Evolutionary conservation across 2,797 vertebrate genomes (phyloP).

Genomic region (Myripristis jacobus): DNA sequence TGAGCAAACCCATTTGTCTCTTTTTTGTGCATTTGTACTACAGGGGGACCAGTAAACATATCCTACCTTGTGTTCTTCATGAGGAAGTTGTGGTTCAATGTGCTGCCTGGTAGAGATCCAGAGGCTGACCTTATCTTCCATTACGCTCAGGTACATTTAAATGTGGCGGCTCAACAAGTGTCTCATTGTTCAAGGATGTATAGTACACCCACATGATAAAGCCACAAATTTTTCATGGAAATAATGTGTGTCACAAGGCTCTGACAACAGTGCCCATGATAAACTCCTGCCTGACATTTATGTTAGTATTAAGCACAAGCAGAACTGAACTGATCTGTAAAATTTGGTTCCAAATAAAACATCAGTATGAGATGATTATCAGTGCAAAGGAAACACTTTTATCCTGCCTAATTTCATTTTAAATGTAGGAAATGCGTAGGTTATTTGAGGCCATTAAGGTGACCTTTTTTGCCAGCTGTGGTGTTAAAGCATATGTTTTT

Average conservation of each 20-base stretch:
- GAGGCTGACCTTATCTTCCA: constrained; percentile 94
- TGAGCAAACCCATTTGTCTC: constrained; percentile 2
- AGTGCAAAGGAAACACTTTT: no score
- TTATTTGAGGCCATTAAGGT: no score
- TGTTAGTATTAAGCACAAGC: no score
- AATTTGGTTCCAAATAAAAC: no score
- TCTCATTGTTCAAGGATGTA: constrained; percentile 2
- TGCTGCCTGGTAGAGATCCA: constrained; percentile 90
- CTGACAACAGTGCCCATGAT: no score
- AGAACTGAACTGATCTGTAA: no score
- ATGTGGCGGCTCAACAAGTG: constrained; percentile 13
- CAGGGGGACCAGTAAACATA: constrained; percentile 78
- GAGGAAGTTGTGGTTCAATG: constrained; percentile 95
- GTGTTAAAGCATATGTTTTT: no score
- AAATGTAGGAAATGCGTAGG: no score
- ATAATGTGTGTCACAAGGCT: not conserved
- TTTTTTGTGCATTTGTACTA: constrained; percentile 35
- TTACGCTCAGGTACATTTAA: constrained; percentile 91
- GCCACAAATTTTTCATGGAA: constrained; percentile 11
- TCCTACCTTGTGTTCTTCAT: constrained; percentile 93
- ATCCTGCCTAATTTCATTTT: no score
- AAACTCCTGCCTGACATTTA: no score
- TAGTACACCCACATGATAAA: constrained; percentile 5
- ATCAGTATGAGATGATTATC: no score
- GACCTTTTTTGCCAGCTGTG: no score